These are phyloP conservation scores for Cydia fagiglandana DNA, from an alignment of 1,140 invertebrate species.

Conservation along the genomic window DNA sequence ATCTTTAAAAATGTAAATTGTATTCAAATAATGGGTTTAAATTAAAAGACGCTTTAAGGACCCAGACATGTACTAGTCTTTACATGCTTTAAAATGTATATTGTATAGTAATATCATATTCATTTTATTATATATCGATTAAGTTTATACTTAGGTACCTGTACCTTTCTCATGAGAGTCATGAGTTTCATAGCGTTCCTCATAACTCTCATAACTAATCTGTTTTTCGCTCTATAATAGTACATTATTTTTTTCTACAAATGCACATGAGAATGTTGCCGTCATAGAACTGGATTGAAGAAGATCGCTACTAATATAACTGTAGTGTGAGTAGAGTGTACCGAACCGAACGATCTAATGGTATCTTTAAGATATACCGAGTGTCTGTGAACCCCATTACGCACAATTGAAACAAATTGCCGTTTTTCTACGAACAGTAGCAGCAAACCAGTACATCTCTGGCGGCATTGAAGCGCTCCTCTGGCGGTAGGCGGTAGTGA, in stretches of 20 bases:
- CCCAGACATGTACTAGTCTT: neutral
- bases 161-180: too few species aligned
- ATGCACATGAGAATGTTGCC: too few species aligned
- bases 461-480: slow-evolving; percentile 4
- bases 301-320: too few species aligned
- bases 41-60: slow-evolving; percentile 39
- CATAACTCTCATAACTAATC: too few species aligned
- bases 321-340: too few species aligned
- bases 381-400: slow-evolving; percentile 32
- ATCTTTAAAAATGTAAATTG: slow-evolving; percentile 59
- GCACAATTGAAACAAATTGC: neutral
- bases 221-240: too few species aligned
- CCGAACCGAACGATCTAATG: too few species aligned
- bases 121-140: too few species aligned
- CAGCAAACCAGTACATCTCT: slow-evolving; percentile 16
- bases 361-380: neutral
- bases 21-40: slow-evolving; percentile 69
- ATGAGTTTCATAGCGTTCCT: too few species aligned
- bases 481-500: slow-evolving; percentile 55
- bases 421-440: slow-evolving; percentile 41
- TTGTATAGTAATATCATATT: neutral
- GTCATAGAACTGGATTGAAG: too few species aligned
- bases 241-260: too few species aligned
- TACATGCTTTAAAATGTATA: neutral
- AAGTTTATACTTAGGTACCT: too few species aligned